phyloP scores from a whole-genome alignment of 1,140 invertebrate genomes.

The Chrysoperla carnea region DNA sequence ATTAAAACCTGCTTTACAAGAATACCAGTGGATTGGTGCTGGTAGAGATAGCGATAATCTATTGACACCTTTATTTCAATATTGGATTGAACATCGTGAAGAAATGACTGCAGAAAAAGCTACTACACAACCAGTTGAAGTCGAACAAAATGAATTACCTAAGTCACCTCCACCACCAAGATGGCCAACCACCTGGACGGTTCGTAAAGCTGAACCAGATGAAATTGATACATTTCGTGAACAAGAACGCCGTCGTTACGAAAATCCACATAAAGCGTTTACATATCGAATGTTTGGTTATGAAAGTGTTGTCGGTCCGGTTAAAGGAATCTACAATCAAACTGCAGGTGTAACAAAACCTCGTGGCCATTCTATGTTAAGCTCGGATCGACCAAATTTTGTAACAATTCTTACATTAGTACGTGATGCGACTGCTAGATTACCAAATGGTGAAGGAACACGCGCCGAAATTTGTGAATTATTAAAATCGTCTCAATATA shows the following conservation, averaged over 20 bases:
- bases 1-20: constrained; percentile 52
- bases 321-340: constrained; percentile 69
- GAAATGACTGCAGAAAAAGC: constrained; percentile 20
- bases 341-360: constrained; percentile 30
- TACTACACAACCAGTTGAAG: constrained; percentile 16
- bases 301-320: constrained; percentile 73
- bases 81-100: constrained; percentile 50
- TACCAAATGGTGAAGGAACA: constrained; percentile 89
- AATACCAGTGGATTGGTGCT: constrained; percentile 90
- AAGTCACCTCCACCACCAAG: constrained; percentile 37
- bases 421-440: constrained; percentile 74
- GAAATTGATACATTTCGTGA: constrained; percentile 64
- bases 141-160: constrained; percentile 18
- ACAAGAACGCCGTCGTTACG: constrained; percentile 50
- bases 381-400: constrained; percentile 70
- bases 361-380: constrained; percentile 67
- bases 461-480: constrained; percentile 74
- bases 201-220: constrained; percentile 53
- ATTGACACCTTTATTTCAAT: constrained; percentile 50
- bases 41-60: constrained; percentile 76
- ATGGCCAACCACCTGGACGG: constrained; percentile 58
- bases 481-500: constrained; percentile 69
- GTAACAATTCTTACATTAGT: constrained; percentile 83
- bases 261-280: constrained; percentile 70
- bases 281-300: constrained; percentile 73